Evolutionary conservation across 2,888 invertebrate species (phyloP).

Genomic region (Dysmachus trigonus): DNA sequence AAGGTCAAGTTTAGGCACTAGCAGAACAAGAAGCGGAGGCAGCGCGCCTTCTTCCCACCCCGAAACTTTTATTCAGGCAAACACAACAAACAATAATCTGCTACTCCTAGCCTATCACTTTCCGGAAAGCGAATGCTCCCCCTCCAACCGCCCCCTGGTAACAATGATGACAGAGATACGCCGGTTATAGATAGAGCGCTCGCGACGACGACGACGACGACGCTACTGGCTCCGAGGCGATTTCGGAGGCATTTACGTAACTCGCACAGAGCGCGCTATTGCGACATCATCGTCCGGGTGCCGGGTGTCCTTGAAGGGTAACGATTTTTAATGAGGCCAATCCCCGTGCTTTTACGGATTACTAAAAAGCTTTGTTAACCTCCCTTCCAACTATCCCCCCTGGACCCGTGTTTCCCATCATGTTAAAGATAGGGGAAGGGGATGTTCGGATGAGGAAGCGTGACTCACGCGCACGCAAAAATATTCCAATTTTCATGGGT

Average conservation of each 20-base stretch:
- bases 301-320: constrained; percentile 37
- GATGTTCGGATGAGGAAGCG: neutral
- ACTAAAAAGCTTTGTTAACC: neutral
- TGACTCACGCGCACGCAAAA: neutral
- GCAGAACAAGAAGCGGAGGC: neutral
- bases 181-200: neutral
- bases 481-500: neutral
- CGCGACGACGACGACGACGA: neutral
- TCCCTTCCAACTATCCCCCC: neutral
- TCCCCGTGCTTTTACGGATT: constrained; percentile 32
- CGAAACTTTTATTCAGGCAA: neutral
- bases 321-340: constrained; percentile 40
- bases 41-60: neutral
- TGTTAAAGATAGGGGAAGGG: neutral
- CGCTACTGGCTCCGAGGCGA: neutral
- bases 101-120: neutral
- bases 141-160: neutral
- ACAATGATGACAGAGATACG: neutral
- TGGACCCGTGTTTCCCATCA: neutral
- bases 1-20: constrained; percentile 45
- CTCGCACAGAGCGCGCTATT: neutral
- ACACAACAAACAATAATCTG: neutral
- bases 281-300: constrained; percentile 30
- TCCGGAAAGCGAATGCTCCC: neutral
- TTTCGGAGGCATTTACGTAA: constrained; percentile 18